Evolutionary conservation across 2,888 invertebrate species (phyloP), one percentile per base, ranked within the genome.

Genomic region (Prenolepis imparis): DNA sequence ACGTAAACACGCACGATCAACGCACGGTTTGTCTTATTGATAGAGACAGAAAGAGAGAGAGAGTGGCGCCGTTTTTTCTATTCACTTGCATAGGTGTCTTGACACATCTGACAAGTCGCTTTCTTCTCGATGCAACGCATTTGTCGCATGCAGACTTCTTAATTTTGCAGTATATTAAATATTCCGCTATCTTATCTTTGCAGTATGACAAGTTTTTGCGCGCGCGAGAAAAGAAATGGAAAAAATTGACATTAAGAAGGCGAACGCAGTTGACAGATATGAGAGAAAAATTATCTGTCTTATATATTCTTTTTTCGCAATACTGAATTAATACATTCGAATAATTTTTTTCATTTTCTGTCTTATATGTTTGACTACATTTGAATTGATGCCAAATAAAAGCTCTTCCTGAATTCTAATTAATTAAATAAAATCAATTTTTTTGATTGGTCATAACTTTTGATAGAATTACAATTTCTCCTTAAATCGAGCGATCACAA

Each of bases 1-100:
- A 48, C 24, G 70, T 44, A 80, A 80, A 80, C 59, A 52, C n/a
- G 48, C n/a, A 80, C 9, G 44, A 70, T 44, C 44, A 44, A 24
- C n/a, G 2, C n/a, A 52, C 44, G 24, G 39, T n/a, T n/a, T 52
- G 48, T 36, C 64, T 39, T 6, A 28, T 28, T 28, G 28, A n/a
- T 15, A 15, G 55, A 63, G 0, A 44, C 1, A 44, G 4, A 44
- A 15, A 44, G 15, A 44, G 15, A 15, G n/a, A 41, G 44, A 44
- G 44, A 44, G 44, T n/a, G 48, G 48, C 48, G 48, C n/a, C 48
- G 48, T 52, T 52, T 52, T 52, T 28, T 52, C 48, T 52, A 52
- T 52, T 52, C 48, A n/a, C 48, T 18, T 18, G 8, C n/a, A 52
- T 8, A 52, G 8, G 8, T n/a, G 18, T 5, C 6, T 48, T 6